Conservation (phyloP, 2,888 invertebrate genomes). For the Scaptomyza flava region DNA sequence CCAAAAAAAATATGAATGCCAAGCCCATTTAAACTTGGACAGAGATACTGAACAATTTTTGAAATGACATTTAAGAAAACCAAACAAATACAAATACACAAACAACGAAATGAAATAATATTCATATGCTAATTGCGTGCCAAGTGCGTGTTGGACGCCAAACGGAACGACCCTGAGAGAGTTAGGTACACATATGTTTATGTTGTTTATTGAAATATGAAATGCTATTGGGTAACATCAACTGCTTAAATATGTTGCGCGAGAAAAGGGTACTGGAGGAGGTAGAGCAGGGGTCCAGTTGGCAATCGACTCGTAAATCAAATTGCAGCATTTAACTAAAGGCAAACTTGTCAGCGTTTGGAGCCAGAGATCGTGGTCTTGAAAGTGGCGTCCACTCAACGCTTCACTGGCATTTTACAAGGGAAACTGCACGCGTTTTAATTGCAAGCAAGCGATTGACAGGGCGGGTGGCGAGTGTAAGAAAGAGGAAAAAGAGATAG, state of each 20-base stretch:
- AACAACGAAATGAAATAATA: slow-evolving; percentile 9
- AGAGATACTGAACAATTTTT: slow-evolving; percentile 52
- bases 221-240: slow-evolving; percentile 51
- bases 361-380: slow-evolving; percentile 28
- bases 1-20: slow-evolving; percentile 10
- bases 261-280: too few species aligned
- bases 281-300: not conserved
- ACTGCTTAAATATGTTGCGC: slow-evolving; percentile 15
- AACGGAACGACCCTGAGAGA: slow-evolving; percentile 67
- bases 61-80: slow-evolving; percentile 54
- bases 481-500: slow-evolving; percentile 14
- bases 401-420: slow-evolving; percentile 56
- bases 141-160: slow-evolving; percentile 59
- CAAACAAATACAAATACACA: not conserved
- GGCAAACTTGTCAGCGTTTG: slow-evolving; percentile 27
- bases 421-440: slow-evolving; percentile 63
- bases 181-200: slow-evolving; percentile 5
- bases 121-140: slow-evolving; percentile 73
- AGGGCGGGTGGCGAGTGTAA: not conserved
- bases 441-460: slow-evolving; percentile 38
- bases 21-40: slow-evolving; percentile 41
- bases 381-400: slow-evolving; percentile 45
- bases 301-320: slow-evolving; percentile 57
- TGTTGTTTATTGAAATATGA: slow-evolving; percentile 41
- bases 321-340: slow-evolving; percentile 31